phyloP scores from a whole-genome alignment of 2,113 vertebrate genomes.

The Bungarus multicinctus region DNA sequence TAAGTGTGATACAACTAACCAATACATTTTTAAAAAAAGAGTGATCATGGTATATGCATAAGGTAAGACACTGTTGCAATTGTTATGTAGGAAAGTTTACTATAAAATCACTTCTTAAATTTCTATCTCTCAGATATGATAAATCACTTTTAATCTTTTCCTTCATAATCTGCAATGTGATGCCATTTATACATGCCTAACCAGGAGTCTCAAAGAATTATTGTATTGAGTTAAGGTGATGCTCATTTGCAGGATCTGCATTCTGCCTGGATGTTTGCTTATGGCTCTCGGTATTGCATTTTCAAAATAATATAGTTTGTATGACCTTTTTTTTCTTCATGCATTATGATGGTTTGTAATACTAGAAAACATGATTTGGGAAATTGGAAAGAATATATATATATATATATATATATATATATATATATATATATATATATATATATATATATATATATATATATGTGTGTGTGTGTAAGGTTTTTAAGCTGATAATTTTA shows the following conservation, averaged over 20 bases:
- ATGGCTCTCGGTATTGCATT: accelerated
- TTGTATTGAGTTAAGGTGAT: not conserved
- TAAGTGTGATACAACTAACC: not conserved
- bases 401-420: too few species aligned
- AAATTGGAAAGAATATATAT: too few species aligned
- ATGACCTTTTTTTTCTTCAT: not conserved
- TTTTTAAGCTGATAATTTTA: too few species aligned
- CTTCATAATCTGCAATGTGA: not conserved
- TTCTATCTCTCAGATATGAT: not conserved
- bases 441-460: too few species aligned
- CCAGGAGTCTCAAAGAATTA: slow-evolving; percentile 12
- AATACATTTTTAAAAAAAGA: not conserved
- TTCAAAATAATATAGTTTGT: not conserved
- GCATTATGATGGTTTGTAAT: not conserved
- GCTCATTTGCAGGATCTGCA: not conserved
- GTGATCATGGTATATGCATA: not conserved
- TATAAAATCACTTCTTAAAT: not conserved
- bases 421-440: too few species aligned
- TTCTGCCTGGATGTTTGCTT: not conserved
- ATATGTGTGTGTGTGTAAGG: too few species aligned
- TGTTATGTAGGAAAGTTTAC: not conserved
- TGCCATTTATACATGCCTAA: not conserved
- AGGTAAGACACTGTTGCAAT: not conserved
- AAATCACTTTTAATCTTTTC: not conserved
- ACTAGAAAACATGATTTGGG: not conserved